Evolutionary conservation across 1,140 invertebrate genomes (phyloP).

Genomic region (Dufourea novaeangliae): DNA sequence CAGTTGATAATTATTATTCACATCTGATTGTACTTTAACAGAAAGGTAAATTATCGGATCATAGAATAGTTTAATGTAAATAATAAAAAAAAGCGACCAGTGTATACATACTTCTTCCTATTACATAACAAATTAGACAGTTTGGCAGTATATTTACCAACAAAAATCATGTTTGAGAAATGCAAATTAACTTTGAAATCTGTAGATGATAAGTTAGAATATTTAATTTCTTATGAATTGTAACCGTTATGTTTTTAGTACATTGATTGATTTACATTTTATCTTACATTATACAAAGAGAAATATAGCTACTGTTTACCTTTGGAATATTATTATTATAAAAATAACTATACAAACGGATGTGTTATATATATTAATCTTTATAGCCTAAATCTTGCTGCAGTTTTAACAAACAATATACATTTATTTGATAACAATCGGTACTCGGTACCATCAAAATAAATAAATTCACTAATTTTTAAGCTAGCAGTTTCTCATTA

Average conservation of each 20-base stretch:
- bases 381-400: constrained; percentile 3
- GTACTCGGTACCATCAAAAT: constrained; percentile 3
- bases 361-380: not conserved
- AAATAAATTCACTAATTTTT: constrained; percentile 28
- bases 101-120: no score
- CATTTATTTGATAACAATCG: constrained; percentile 3
- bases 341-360: constrained; percentile 5
- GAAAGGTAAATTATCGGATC: no score
- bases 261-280: constrained; percentile 2
- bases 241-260: not conserved
- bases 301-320: constrained; percentile 27
- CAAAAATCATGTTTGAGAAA: not conserved
- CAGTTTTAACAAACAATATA: constrained; percentile 20
- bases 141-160: constrained; percentile 27
- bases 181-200: not conserved
- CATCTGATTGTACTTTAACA: no score
- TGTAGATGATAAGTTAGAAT: not conserved
- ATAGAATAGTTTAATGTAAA: no score
- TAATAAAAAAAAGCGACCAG: no score
- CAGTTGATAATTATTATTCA: no score
- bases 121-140: no score
- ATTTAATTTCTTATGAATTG: not conserved
- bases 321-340: constrained; percentile 40
- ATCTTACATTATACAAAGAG: constrained; percentile 6
- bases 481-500: constrained; percentile 8